Evolutionary conservation across 2,888 invertebrate species (phyloP), one percentile per base, ranked within the genome.

Genomic region (Lissocephala sabroskyi): DNA sequence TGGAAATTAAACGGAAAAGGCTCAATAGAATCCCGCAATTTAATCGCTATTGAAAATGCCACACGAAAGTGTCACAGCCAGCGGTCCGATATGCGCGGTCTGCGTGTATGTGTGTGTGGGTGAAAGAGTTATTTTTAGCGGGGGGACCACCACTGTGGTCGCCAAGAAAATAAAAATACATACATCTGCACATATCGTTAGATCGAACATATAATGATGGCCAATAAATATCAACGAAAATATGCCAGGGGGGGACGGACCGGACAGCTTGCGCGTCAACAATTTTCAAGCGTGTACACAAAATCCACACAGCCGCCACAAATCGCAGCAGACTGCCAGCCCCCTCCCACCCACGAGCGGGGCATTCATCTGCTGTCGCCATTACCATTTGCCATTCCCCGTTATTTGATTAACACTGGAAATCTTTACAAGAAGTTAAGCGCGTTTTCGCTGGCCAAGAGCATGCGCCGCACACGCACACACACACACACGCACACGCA

Each of bases 241-340:
- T 23, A 23, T 23, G 23, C 23, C 23, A 23, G 30, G 28, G 10
- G 6, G 10, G 6, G 3, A 7, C 23, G 19, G 26, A 26, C 1
- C 10, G 17, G 7, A 16, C 41, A 36, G 52, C 61, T 62, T 59
- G 63, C 71, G 65, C 68, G 66, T 58, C 64, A 67, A 68, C 75
- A 71, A 75, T 67, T 76, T 76, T 67, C 65, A 62, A 66, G 64
- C 71, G 78, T 77, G 71, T 73, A 73, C 71, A 73, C 78, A 77
- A 63, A 70, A 70, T 67, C 68, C 67, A 71, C 61, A 52, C 59
- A 50, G 44, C 41, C 46, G 56, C 50, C 43, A 56, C 43, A 51
- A 61, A 51, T 13, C 7, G 63, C 49, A 71, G 55, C 14, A 58
- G 50, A 50, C 49, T 19, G 35, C 18, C 45, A 39, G 30, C 23